A percentile compares a stretch with the other conserved stretches of the same genome.
Evolutionary conservation across 2,797 vertebrate species (phyloP).

Genomic region (Ctenosaura bakeri): DNA sequence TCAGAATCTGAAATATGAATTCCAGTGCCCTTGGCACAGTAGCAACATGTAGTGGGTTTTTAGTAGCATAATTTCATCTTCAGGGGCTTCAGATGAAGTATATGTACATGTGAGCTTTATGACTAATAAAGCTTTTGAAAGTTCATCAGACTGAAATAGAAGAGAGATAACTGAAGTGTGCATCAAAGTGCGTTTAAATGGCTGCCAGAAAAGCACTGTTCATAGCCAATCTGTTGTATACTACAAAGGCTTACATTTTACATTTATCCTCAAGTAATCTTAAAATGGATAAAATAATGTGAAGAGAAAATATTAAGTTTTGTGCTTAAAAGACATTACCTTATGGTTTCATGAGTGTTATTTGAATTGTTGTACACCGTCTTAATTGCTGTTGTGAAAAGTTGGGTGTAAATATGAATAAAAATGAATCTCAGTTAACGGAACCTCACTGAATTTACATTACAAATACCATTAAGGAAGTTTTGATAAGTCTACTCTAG

Average conservation of each 20-base stretch:
- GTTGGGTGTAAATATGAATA: too few species aligned
- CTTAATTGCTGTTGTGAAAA: too few species aligned
- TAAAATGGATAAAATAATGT: conserved; percentile 4
- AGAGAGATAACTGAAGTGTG: not conserved
- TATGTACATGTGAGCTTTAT: not conserved
- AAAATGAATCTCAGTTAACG: too few species aligned
- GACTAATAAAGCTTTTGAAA: not conserved
- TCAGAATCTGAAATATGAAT: conserved; percentile 13
- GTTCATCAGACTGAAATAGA: not conserved
- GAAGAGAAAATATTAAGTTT: not conserved
- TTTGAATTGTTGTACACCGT: too few species aligned
- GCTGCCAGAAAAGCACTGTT: not conserved
- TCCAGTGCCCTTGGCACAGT: not conserved
- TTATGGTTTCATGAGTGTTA: not conserved
- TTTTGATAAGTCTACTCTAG: too few species aligned
- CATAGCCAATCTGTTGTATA: not conserved
- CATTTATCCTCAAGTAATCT: not conserved
- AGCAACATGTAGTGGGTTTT: not conserved
- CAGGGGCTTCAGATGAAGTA: not conserved
- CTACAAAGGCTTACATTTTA: not conserved
- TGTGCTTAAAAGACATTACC: not conserved
- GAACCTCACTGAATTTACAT: too few species aligned
- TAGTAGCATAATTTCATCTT: not conserved
- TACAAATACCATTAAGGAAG: too few species aligned
- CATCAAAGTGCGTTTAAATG: not conserved